Conservation (phyloP, 2,113 vertebrate species). For the Cisticola juncidis region DNA sequence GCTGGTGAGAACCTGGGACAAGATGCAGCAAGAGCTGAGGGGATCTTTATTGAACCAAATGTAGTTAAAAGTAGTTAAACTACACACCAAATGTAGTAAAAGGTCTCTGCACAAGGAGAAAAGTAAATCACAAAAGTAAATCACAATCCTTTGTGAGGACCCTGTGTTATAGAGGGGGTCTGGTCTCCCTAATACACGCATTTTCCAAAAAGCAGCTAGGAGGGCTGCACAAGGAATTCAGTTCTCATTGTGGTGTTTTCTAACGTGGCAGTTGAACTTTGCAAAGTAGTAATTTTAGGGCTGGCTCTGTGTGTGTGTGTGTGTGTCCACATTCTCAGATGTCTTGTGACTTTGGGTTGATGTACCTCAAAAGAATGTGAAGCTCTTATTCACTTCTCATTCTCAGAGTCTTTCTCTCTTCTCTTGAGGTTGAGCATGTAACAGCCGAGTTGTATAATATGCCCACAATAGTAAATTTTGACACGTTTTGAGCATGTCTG, state of each 20-base stretch:
- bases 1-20: background rate
- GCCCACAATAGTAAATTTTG: conserved; percentile 48
- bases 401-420: background rate
- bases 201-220: background rate
- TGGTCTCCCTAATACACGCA: background rate
- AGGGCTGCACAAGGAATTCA: background rate
- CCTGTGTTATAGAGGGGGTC: background rate
- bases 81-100: too few relatives aligned
- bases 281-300: background rate
- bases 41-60: background rate
- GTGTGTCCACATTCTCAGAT: background rate
- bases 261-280: background rate
- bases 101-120: background rate
- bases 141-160: background rate
- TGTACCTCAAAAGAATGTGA: background rate
- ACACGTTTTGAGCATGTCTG: conserved; percentile 42
- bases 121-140: background rate
- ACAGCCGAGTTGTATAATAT: conserved; percentile 49
- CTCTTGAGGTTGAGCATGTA: conserved; percentile 15
- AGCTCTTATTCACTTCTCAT: background rate
- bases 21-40: background rate
- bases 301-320: rapidly evolving
- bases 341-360: background rate
- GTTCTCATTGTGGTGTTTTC: background rate
- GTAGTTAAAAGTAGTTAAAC: background rate